These are phyloP conservation scores for Drosophila nigricruria DNA, from an alignment of 2,888 invertebrate species.

Conservation along the genomic window DNA sequence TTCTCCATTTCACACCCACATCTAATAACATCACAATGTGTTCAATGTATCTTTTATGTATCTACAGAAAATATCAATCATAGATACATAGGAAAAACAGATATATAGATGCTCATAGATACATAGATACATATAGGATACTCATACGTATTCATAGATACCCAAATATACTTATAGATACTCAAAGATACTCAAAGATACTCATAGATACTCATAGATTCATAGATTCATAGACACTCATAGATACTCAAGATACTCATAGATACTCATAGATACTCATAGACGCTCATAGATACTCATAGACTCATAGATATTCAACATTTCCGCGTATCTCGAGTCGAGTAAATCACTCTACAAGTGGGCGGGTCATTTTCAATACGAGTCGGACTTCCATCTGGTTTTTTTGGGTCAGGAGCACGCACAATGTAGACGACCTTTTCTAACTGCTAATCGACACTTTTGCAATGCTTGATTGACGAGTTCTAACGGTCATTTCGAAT, in stretches of 20 bases:
- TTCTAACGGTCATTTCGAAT: constrained; percentile 31
- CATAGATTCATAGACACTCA: not conserved
- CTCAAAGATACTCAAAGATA: not conserved
- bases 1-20: not conserved
- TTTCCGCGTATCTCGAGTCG: not conserved
- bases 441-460: constrained; percentile 18
- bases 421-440: constrained; percentile 21
- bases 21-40: not conserved
- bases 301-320: not conserved
- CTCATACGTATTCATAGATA: not conserved
- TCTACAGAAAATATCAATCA: not conserved
- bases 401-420: constrained; percentile 24
- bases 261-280: not conserved
- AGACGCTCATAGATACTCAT: not conserved
- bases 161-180: not conserved
- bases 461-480: constrained; percentile 2
- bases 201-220: not conserved
- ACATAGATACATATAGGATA: not conserved
- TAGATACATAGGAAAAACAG: not conserved
- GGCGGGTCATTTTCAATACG: not conserved
- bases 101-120: not conserved
- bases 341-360: not conserved
- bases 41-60: not conserved
- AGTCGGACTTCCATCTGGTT: not conserved
- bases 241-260: not conserved